phyloP scores from a whole-genome alignment of 2,888 invertebrate genomes.

The Xanthia togata region DNA sequence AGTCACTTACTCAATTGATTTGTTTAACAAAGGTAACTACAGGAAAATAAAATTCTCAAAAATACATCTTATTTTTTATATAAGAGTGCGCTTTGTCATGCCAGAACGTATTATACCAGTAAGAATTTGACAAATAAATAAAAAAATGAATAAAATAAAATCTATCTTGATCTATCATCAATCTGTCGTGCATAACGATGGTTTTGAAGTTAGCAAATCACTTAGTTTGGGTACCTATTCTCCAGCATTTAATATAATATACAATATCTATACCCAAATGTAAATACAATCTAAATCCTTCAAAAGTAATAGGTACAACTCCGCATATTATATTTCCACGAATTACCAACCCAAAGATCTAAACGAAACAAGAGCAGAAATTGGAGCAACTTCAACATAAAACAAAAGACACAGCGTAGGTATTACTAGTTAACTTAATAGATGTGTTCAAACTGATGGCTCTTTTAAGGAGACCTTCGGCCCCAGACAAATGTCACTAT shows the following conservation, averaged over 20 bases:
- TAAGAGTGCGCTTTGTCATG: background rate
- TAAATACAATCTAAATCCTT: background rate
- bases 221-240: background rate
- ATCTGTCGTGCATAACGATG: background rate
- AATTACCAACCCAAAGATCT: background rate
- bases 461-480: conserved; percentile 45
- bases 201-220: background rate
- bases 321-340: conserved; percentile 6
- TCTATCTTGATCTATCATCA: background rate
- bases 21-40: background rate
- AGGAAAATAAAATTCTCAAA: background rate
- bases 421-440: conserved; percentile 57
- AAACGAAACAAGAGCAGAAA: conserved; percentile 17
- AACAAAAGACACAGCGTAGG: conserved; percentile 33
- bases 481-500: conserved; percentile 54
- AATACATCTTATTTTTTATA: too few relatives aligned
- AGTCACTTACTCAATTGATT: background rate
- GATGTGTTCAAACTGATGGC: conserved; percentile 46
- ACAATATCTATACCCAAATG: background rate
- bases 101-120: background rate
- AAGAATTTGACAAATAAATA: background rate
- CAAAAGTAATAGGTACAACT: background rate
- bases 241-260: background rate
- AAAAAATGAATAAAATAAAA: background rate
- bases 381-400: conserved; percentile 39